Percentiles rank a stretch among this genome's conserved stretches.
Evolutionary conservation across 2,888 invertebrate species (phyloP).

Genomic region (Strigamia maritima): DNA sequence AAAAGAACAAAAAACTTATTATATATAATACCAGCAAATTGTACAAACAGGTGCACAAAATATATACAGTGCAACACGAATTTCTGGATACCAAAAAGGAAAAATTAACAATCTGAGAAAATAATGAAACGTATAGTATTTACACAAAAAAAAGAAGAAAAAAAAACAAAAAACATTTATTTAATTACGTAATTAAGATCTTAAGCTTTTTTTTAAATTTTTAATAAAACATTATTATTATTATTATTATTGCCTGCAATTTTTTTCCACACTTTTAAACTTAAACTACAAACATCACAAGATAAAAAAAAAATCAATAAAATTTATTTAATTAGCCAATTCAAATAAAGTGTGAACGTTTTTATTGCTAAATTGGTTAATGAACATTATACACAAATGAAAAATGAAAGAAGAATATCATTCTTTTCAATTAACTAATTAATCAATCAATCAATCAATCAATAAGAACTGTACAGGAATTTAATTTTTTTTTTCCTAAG

Average conservation of each 20-base stretch:
- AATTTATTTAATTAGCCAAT: not conserved
- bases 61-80: slow-evolving; percentile 19
- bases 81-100: not conserved
- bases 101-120: not conserved
- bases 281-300: not conserved
- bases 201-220: not conserved
- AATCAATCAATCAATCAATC: not conserved
- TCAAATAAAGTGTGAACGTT: not conserved
- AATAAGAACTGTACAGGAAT: not conserved
- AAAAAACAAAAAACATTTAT: not conserved
- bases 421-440: not conserved
- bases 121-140: not conserved
- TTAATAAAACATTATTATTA: not conserved
- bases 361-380: not conserved
- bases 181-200: too few relatives aligned
- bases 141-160: not conserved
- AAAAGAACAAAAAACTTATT: not conserved
- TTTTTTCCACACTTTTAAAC: slow-evolving; percentile 1
- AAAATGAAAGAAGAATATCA: not conserved
- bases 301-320: not conserved
- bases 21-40: slow-evolving; percentile 23
- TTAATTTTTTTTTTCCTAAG: not conserved
- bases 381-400: not conserved
- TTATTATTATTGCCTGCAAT: slow-evolving; percentile 17
- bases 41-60: slow-evolving; percentile 23